phyloP scores from a whole-genome alignment of 2,888 invertebrate genomes.

The Chrysolina americana region DNA sequence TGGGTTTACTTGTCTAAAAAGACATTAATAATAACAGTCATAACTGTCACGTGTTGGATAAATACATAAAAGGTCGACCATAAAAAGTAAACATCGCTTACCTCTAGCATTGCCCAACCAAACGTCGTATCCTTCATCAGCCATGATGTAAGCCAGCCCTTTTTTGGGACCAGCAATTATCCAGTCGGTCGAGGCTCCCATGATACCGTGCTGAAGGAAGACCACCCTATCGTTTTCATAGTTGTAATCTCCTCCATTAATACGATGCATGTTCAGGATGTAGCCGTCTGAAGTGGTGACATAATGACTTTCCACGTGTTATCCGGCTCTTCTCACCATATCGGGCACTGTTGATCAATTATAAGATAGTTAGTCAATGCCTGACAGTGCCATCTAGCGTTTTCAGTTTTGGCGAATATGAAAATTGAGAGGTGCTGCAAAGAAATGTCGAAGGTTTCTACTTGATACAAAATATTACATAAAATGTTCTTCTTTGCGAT shows the following conservation, averaged over 20 bases:
- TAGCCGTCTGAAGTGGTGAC: slow-evolving; percentile 72
- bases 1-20: too few relatives aligned
- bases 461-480: too few relatives aligned
- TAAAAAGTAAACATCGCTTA: not conserved
- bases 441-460: too few relatives aligned
- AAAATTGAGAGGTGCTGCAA: too few relatives aligned
- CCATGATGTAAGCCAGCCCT: slow-evolving; percentile 62
- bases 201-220: slow-evolving; percentile 72
- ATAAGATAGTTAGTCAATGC: not conserved
- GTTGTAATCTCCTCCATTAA: slow-evolving; percentile 67
- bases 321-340: slow-evolving; percentile 66
- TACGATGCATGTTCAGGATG: slow-evolving; percentile 68
- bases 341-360: slow-evolving; percentile 49
- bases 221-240: slow-evolving; percentile 58
- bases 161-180: slow-evolving; percentile 70
- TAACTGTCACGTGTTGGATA: too few relatives aligned
- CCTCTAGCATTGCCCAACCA: slow-evolving; percentile 61
- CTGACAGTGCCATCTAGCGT: too few relatives aligned
- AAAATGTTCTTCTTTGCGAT: too few relatives aligned
- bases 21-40: too few relatives aligned
- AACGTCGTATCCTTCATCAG: slow-evolving; percentile 62
- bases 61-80: too few relatives aligned
- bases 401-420: too few relatives aligned
- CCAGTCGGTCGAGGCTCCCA: slow-evolving; percentile 72
- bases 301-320: slow-evolving; percentile 65